Base-by-base conservation (phyloP, 2,113 vertebrate genomes). In the Silurus glanis region DNA sequence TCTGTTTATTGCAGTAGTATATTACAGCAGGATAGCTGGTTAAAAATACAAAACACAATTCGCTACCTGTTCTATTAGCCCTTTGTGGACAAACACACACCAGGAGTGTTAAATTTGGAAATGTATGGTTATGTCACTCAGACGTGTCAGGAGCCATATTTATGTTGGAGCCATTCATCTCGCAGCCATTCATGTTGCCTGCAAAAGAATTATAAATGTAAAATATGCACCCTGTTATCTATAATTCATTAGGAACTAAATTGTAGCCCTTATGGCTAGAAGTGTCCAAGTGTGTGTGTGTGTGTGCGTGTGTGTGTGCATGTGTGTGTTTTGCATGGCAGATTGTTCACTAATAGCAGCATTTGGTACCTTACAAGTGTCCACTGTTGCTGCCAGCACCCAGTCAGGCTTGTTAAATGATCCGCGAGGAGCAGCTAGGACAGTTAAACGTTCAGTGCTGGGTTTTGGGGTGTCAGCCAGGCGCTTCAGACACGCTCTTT, bases 321-420 rank as follows among this genome's bases (percentile, higher is more conserved):
- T 28, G 37, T n/a, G 16, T 62, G 21, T 72, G 21, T 56, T 78
- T 86, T 45, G 58, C n/a, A 59, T 88, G 85, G 28, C 89, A 90
- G 89, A 84, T 86, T 88, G 87, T 82, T 76, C 81, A 83, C 62
- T 75, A 85, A 85, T 56, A 67, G 81, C 62, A 76, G 37, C 83
- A 88, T 85, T 85, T 85, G 87, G 80, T 86, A 25, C 80, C 62
- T 83, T 74, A 80, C 81, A 62, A 69, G 87, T 83, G 84, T 61
- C 66, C 51, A 53, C 19, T 17, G 74, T 69, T 23, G 75, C 71
- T 88, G 87, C 89, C 89, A 87, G 71, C 37, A 82, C 85, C 85
- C 80, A 83, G 80, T 64, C 87, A 55, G 64, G 85, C 64, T 87
- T 88, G 85, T 86, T 88, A 90, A 90, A 75, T n/a, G 83, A 71